Evolutionary conservation across 2,888 invertebrate species (phyloP).

Genomic region (Troglohyphantes excavatus): DNA sequence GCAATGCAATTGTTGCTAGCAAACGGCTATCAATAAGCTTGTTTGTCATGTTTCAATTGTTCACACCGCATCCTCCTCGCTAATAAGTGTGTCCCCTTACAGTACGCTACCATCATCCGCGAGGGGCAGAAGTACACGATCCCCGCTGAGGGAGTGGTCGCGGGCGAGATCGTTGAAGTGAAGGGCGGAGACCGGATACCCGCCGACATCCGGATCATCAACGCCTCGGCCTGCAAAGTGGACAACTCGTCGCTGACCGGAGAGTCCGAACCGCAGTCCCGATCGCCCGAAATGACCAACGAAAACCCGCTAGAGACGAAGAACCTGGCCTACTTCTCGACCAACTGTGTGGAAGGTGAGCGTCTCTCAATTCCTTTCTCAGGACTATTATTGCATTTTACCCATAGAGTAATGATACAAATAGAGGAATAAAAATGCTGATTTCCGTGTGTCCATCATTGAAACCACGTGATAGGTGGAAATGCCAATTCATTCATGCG

Average conservation of each 20-base stretch:
- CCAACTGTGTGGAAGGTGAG: conserved; percentile 93
- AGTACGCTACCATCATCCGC: conserved; percentile 92
- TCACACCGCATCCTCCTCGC: no score
- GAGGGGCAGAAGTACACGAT: conserved; percentile 84
- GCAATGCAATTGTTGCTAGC: no score
- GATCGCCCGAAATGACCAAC: conserved; percentile 94
- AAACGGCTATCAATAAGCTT: no score
- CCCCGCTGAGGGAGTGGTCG: conserved; percentile 89
- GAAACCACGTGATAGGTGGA: no score
- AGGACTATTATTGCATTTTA: no score
- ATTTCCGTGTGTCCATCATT: no score
- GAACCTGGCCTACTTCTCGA: conserved; percentile 97
- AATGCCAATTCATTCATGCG: no score
- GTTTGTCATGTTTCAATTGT: no score
- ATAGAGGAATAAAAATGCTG: no score
- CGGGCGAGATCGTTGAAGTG: conserved; percentile 99
- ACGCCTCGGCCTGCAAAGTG: conserved; percentile 96
- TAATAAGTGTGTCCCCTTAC: conserved; percentile 62
- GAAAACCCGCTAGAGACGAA: conserved; percentile 98
- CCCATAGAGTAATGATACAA: no score
- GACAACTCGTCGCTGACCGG: conserved; percentile 98
- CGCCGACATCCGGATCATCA: conserved; percentile 97
- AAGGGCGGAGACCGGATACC: conserved; percentile 99
- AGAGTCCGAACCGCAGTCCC: conserved; percentile 96
- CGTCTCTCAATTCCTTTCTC: not conserved